phyloP scores from a whole-genome alignment of 2,888 invertebrate species.

The Rotaria macrura region DNA sequence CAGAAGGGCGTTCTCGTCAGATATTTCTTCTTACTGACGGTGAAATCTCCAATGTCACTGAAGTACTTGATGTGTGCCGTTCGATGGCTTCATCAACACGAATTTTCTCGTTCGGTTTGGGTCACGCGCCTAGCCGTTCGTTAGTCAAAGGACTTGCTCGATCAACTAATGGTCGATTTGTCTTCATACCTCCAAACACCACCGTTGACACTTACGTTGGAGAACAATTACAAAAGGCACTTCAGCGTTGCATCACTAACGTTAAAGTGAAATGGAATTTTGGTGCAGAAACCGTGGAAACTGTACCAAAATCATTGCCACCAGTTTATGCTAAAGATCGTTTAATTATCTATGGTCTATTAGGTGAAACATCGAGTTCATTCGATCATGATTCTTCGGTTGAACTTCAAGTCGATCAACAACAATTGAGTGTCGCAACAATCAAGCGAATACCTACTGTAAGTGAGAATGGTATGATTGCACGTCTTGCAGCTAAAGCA shows the following conservation, averaged over 20 bases:
- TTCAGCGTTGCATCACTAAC: background rate
- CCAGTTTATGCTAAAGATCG: background rate
- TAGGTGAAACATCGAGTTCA: background rate
- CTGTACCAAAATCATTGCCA: background rate
- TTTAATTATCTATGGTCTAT: background rate
- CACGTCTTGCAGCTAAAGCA: background rate
- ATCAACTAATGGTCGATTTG: background rate
- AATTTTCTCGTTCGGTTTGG: background rate
- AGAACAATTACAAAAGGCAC: background rate
- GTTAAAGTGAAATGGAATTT: background rate
- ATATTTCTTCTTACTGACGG: background rate
- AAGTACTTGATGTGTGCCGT: background rate
- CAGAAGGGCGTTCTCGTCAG: background rate
- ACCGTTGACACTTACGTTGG: background rate
- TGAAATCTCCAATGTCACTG: background rate
- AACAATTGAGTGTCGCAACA: too few species aligned
- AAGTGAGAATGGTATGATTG: too few species aligned
- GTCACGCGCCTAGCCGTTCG: background rate
- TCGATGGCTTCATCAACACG: background rate
- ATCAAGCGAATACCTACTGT: too few species aligned
- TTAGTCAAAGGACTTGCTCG: background rate
- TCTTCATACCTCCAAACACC: background rate
- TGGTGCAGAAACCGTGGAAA: background rate
- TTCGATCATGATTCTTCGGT: too few species aligned
- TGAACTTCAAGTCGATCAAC: too few species aligned